Percentiles rank a stretch among this genome's conserved stretches.
Evolutionary conservation across 2,888 invertebrate species (phyloP).

Genomic region (Shargacucullia verbasci): DNA sequence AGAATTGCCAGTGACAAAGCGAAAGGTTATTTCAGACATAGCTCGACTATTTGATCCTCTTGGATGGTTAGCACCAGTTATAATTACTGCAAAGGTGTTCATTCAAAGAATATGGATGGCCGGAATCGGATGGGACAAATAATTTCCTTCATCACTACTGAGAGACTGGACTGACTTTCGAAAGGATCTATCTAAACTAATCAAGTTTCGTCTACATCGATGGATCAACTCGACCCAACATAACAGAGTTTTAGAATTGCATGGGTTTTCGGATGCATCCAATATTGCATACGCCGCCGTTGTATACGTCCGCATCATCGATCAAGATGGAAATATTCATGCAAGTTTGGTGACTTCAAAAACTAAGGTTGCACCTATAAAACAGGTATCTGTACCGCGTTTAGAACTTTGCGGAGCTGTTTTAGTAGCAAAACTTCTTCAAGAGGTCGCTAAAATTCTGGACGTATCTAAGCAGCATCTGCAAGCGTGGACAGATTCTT

Average conservation of each 20-base stretch:
- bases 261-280: constrained; percentile 15
- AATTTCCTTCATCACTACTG: no score
- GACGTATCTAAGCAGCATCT: constrained; percentile 6
- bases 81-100: constrained; percentile 15
- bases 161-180: no score
- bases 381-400: constrained; percentile 28
- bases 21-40: neutral
- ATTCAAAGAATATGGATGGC: constrained; percentile 21
- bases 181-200: no score
- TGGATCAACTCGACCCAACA: no score
- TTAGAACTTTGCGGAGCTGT: constrained; percentile 31
- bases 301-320: neutral
- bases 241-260: no score
- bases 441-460: constrained; percentile 18
- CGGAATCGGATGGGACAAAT: constrained; percentile 18
- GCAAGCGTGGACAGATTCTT: constrained; percentile 36
- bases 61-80: no score
- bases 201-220: no score
- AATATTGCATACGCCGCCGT: constrained; percentile 3
- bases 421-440: constrained; percentile 17
- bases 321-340: neutral
- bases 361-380: constrained; percentile 37
- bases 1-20: constrained; percentile 8
- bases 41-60: constrained; percentile 11
- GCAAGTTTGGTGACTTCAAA: constrained; percentile 4